Evolutionary conservation across 2,888 invertebrate genomes (phyloP).

Genomic region (Ectemnius cavifrons): DNA sequence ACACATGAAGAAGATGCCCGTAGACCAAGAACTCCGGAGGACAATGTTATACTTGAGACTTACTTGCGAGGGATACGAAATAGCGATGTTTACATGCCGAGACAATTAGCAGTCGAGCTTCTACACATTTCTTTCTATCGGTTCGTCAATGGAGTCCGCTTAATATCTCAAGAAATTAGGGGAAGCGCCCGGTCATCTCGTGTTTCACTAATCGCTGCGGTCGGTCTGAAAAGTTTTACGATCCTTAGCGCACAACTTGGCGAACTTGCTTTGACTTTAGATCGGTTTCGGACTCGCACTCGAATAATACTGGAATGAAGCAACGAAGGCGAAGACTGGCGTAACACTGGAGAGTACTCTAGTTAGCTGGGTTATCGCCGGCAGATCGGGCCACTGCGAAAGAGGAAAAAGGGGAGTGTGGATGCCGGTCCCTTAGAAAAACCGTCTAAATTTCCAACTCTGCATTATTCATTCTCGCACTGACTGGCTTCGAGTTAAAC

Average conservation of each 20-base stretch:
- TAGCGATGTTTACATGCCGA: neutral
- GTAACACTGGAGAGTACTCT: neutral
- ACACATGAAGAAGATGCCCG: too few species aligned
- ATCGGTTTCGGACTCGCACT: too few species aligned
- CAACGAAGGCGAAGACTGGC: neutral
- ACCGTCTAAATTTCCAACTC: constrained; percentile 6
- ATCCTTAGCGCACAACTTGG: too few species aligned
- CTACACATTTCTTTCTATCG: constrained; percentile 1
- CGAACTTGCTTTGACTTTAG: too few species aligned
- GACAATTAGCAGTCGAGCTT: neutral
- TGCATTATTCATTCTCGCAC: constrained; percentile 4
- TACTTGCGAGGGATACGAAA: neutral
- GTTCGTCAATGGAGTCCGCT: constrained; percentile 19
- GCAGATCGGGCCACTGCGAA: neutral
- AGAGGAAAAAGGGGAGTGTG: neutral
- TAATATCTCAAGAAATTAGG: neutral
- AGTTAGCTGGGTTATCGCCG: neutral
- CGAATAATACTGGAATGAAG: neutral
- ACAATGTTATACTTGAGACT: neutral
- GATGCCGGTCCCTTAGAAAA: constrained; percentile 2
- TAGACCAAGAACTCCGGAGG: too few species aligned
- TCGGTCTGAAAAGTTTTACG: neutral
- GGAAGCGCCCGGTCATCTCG: neutral
- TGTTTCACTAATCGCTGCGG: neutral
- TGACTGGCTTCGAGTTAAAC: constrained; percentile 3